Evolutionary conservation across 2,797 vertebrate species (phyloP), one percentile per base, ranked within the genome.

Genomic region (Pachyuromys duprasi): DNA sequence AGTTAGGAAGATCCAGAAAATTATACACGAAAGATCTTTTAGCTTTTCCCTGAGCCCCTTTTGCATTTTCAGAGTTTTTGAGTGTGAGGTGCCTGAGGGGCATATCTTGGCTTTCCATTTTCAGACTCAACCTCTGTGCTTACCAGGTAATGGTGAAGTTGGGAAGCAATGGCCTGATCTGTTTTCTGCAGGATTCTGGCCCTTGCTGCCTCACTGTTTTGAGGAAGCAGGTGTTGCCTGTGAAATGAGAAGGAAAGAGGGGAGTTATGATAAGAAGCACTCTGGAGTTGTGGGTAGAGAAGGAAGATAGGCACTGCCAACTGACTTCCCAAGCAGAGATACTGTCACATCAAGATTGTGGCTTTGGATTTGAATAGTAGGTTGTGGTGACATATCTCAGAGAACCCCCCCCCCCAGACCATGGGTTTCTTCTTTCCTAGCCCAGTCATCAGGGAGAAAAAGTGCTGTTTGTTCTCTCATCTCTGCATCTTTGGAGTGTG

Each of bases 301-400:
- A 45, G 81, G 31, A 49, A 2, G 49, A 80, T 45, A 76, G 69
- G 28, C 31, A 8, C 12, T 8, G 57, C 18, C 53, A 88, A 42
- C 15, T 91, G 86, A 89, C n/a, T 36, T 55, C 89, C 75, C 83
- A 65, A n/a, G 86, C 86, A 84, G 72, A 36, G 31, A 86, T 49
- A 39, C 36, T 80, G 65, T 67, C 3, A 6, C 20, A 31, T 67
- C n/a, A 65, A 80, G 75, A 74, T 39, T 33, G 36, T 81, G 92
- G 86, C 90, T 94, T 45, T 22, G 18, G 3, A 45, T 93, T n/a
- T 42, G 80, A 86, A 42, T 0, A 0, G 45, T 26, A 42, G 84
- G 69, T 63, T 65, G 28, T 55, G 80, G 72, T 9, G 28, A 65
- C 49, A 4, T 60, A 82, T 86, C 88, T 76, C 87, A 91, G 63